These are phyloP conservation scores for Heteropelma amictum DNA, from an alignment of 2,888 invertebrate species.

Conservation along the genomic window DNA sequence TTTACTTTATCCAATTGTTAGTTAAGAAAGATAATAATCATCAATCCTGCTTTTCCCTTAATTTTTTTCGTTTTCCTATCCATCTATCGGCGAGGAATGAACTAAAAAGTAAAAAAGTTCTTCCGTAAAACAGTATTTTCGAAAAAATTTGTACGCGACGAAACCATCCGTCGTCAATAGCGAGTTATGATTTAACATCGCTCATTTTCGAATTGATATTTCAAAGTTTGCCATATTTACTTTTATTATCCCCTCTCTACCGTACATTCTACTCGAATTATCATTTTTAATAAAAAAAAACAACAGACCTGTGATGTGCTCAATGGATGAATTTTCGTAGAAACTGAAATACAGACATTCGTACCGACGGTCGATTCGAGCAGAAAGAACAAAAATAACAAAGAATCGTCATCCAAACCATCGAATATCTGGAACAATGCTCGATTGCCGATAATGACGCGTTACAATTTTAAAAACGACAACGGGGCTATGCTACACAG, in stretches of 20 bases:
- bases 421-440: conserved; percentile 71
- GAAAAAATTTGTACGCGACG: too few species aligned
- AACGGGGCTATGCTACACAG: conserved; percentile 52
- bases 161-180: too few species aligned
- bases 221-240: too few species aligned
- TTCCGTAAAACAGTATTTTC: too few species aligned
- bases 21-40: neutral
- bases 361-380: conserved; percentile 51
- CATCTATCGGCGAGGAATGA: too few species aligned
- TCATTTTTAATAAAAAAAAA: neutral
- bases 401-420: conserved; percentile 60
- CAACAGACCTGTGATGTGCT: neutral
- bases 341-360: conserved; percentile 18
- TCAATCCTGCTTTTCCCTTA: too few species aligned
- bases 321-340: neutral
- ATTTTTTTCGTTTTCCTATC: too few species aligned
- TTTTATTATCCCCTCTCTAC: too few species aligned
- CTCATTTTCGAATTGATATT: too few species aligned
- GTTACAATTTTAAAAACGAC: conserved; percentile 61
- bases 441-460: conserved; percentile 71
- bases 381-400: conserved; percentile 62
- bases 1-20: neutral
- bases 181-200: too few species aligned
- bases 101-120: too few species aligned
- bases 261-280: too few species aligned